Evolutionary conservation across 2,888 invertebrate species (phyloP).

Genomic region (Odontothrips loti): DNA sequence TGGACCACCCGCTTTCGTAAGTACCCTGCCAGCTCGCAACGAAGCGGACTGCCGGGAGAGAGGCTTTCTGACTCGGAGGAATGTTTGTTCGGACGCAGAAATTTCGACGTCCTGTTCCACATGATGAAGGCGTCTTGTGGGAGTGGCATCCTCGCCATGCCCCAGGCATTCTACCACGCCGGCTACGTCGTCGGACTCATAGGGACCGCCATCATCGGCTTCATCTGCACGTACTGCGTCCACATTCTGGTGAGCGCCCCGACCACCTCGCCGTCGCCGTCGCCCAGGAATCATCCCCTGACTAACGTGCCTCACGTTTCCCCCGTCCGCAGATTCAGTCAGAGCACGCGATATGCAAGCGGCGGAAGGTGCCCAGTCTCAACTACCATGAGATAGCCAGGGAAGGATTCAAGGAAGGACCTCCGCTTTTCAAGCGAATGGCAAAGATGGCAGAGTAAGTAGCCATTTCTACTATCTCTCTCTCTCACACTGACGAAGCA

Average conservation of each 20-base stretch:
- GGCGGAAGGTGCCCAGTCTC: constrained; percentile 57
- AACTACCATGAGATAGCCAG: constrained; percentile 79
- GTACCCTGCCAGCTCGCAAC: neutral
- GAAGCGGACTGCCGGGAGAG: neutral
- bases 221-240: constrained; percentile 91
- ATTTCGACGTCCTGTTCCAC: constrained; percentile 75
- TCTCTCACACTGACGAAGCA: neutral
- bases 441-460: constrained; percentile 66
- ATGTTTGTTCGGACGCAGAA: constrained; percentile 54
- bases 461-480: neutral
- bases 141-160: constrained; percentile 89
- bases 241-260: constrained; percentile 71
- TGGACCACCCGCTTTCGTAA: constrained; percentile 7
- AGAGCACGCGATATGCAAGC: constrained; percentile 53
- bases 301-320: neutral
- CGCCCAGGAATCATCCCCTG: neutral
- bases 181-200: constrained; percentile 75
- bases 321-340: constrained; percentile 50
- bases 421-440: constrained; percentile 59
- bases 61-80: neutral
- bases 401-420: constrained; percentile 72
- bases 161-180: constrained; percentile 76
- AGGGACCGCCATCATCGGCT: constrained; percentile 77
- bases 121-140: constrained; percentile 86
- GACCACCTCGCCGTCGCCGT: neutral